phyloP scores from a whole-genome alignment of 2,797 vertebrate species.

The Epinephelus awoara region DNA sequence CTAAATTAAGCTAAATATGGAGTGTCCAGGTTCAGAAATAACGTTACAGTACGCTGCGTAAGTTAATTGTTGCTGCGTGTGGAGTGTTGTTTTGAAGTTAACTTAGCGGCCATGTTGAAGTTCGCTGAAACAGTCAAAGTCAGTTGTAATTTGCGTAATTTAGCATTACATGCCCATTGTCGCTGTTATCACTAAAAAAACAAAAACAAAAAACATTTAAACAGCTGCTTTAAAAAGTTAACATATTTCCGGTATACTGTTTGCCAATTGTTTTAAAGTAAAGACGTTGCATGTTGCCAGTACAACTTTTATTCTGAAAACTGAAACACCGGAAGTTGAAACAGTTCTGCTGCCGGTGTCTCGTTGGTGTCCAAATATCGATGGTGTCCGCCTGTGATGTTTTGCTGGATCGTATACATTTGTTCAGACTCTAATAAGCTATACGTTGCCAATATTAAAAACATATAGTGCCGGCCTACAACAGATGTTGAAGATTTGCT shows the following conservation, averaged over 20 bases:
- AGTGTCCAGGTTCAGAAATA: background rate
- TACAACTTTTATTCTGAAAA: constrained; percentile 21
- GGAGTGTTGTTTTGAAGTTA: too few relatives aligned
- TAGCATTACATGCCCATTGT: background rate
- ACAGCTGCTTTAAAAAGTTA: background rate
- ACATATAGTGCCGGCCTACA: too few relatives aligned
- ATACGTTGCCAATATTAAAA: too few relatives aligned
- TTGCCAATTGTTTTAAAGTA: background rate
- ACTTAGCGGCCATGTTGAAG: too few relatives aligned
- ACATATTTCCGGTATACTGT: too few relatives aligned
- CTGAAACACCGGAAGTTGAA: background rate
- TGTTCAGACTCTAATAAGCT: background rate
- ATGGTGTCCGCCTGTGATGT: background rate
- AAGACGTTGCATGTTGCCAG: accelerated
- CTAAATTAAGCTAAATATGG: too few relatives aligned
- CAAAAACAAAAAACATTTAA: background rate
- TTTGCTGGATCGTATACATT: background rate
- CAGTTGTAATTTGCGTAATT: background rate
- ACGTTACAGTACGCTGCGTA: accelerated
- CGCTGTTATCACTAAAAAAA: too few relatives aligned
- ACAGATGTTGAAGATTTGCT: too few relatives aligned
- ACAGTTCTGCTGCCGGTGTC: background rate
- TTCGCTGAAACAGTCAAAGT: background rate
- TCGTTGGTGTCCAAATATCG: background rate
- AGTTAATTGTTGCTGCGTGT: too few relatives aligned